Evolutionary conservation across 2,797 vertebrate genomes (phyloP).

Genomic region (Anabas testudineus): DNA sequence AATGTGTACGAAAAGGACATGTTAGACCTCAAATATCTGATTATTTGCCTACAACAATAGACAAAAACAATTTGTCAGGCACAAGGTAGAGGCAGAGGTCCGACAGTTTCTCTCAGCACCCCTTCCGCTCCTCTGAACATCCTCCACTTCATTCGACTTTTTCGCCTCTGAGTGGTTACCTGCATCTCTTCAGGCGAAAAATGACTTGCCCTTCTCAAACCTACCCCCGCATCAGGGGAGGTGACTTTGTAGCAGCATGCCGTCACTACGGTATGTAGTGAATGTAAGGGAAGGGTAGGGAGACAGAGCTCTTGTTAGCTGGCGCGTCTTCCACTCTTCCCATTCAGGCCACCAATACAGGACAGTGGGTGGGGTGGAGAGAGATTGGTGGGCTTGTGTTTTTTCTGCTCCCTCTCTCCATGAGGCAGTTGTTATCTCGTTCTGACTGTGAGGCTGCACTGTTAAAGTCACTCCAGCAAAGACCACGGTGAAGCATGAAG

Average conservation of each 20-base stretch:
- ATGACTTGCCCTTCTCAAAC: constrained; percentile 52
- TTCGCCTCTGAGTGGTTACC: constrained; percentile 42
- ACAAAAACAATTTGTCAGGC: constrained; percentile 24
- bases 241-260: constrained; percentile 35
- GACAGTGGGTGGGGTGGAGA: constrained; percentile 29
- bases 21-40: constrained; percentile 29
- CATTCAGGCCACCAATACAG: constrained; percentile 24
- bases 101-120: constrained; percentile 14
- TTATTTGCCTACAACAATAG: constrained; percentile 32
- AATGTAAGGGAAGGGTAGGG: not conserved
- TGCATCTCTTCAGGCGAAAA: constrained; percentile 44
- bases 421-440: constrained; percentile 35
- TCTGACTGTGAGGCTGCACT: constrained; percentile 35
- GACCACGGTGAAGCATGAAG: constrained; percentile 32
- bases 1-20: constrained; percentile 28
- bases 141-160: constrained; percentile 24
- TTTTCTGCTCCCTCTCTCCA: constrained; percentile 32
- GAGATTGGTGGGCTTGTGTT: constrained; percentile 28
- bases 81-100: constrained; percentile 10
- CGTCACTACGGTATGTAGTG: constrained; percentile 21
- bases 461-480: constrained; percentile 37
- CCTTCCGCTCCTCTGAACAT: constrained; percentile 4
- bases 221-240: constrained; percentile 47
- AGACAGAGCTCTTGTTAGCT: constrained; percentile 15
- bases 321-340: constrained; percentile 24